Base-by-base conservation (phyloP, 1,140 invertebrate species). In the Leptoteleia sp. region DNA sequence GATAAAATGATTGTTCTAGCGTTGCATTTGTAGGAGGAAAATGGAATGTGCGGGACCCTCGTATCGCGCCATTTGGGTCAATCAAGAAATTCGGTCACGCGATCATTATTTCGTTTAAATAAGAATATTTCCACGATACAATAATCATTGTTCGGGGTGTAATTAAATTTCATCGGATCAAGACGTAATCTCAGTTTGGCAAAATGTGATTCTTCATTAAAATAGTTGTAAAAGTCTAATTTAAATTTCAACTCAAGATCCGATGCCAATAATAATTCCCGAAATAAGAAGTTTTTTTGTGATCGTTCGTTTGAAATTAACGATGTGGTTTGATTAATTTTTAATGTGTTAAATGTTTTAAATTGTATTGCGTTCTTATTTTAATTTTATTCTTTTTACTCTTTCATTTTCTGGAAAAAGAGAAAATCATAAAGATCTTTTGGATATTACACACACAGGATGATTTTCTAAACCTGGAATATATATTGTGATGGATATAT, bases 81-180 rank as follows among this genome's bases (percentile, higher is more conserved):
- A 19, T 12, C 5, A 11, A 33, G 70, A 73, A 73, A 73, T 73
- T 73, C 42, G 70, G 70, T 65, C 59, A 61, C n/a, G 37, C 45
- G 68, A 33, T 73, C 68, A 73, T 64, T 73, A 73, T 65, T 57
- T 64, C 8, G 50, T 73, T 73, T 45, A 65, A 73, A 73, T 50
- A 22, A 3, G 19, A 57, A 73, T 73, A 73, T 73, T 73, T 73
- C 59, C 52, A 38, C 59, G 27, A 62, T 65, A 27, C 37, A 50
- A 40, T 55, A 73, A 73, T 73, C 70, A 64, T 64, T 48, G 25
- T 73, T 73, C 50, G 29, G 7, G 5, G 27, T 54, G 38, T 62
- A 72, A 72, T 72, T 72, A 54, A 72, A 62, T 72, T 52, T 45
- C 43, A 54, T 33, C 13, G 29, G 33, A 40, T 70, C 16, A 40